These are phyloP conservation scores for Therioaphis trifolii DNA, from an alignment of 2,888 invertebrate species.

Conservation along the genomic window DNA sequence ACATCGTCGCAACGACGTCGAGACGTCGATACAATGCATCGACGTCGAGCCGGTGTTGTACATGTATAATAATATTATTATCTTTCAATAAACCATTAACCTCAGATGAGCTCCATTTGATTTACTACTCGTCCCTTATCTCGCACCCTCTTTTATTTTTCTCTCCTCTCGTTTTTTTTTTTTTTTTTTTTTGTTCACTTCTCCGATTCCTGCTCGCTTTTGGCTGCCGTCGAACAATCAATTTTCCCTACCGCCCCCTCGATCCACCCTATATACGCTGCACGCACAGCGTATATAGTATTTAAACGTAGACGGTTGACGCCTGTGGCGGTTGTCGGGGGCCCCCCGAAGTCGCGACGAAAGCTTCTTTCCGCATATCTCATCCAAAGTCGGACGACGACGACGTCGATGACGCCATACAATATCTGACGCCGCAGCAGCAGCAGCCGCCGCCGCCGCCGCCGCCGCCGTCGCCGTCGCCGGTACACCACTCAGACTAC, in stretches of 20 bases:
- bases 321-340: conserved; percentile 45
- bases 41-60: no score
- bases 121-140: neutral
- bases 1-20: no score
- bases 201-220: neutral
- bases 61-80: neutral
- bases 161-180: neutral
- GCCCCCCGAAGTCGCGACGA: conserved; percentile 59
- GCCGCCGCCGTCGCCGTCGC: conserved; percentile 2
- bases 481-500: neutral
- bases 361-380: conserved; percentile 61
- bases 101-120: neutral
- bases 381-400: conserved; percentile 58
- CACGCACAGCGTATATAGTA: conserved; percentile 12
- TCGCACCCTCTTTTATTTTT: conserved; percentile 27
- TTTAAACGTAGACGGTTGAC: conserved; percentile 61
- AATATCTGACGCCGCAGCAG: conserved; percentile 54
- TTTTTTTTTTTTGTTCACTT: neutral
- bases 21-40: no score
- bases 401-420: conserved; percentile 51
- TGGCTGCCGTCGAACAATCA: conserved; percentile 58
- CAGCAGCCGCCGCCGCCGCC: neutral
- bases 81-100: conserved; percentile 21
- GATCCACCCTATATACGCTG: neutral
- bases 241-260: conserved; percentile 25